phyloP scores from a whole-genome alignment of 2,797 vertebrate genomes.

The Sciurus carolinensis region DNA sequence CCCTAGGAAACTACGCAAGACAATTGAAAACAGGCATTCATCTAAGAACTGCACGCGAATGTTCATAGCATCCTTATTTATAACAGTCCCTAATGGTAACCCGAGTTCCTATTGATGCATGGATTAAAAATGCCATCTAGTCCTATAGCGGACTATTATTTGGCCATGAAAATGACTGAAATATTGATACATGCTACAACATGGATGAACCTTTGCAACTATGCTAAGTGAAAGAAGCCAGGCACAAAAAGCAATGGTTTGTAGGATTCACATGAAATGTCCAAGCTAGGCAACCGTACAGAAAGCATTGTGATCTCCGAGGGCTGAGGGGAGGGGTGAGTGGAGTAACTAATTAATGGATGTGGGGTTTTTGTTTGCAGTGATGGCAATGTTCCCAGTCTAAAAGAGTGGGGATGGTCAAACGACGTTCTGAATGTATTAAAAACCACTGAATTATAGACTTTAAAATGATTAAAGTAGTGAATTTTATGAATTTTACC shows the following conservation, averaged over 20 bases:
- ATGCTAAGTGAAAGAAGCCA: neutral
- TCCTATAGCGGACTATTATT: neutral
- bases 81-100: neutral
- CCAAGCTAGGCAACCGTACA: neutral
- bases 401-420: neutral
- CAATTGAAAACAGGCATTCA: neutral
- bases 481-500: neutral
- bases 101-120: neutral
- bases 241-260: neutral
- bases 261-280: neutral
- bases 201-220: neutral
- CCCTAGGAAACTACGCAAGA: neutral
- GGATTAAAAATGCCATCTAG: neutral
- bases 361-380: neutral
- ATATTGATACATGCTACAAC: neutral
- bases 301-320: neutral
- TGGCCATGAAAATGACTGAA: neutral
- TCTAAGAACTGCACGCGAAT: neutral
- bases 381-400: neutral
- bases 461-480: neutral
- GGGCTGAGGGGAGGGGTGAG: neutral
- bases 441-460: neutral
- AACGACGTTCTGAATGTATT: neutral
- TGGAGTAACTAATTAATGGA: neutral
- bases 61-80: neutral